Conservation (phyloP, 2,888 invertebrate species). For the Zygothrica quintamaculata region DNA sequence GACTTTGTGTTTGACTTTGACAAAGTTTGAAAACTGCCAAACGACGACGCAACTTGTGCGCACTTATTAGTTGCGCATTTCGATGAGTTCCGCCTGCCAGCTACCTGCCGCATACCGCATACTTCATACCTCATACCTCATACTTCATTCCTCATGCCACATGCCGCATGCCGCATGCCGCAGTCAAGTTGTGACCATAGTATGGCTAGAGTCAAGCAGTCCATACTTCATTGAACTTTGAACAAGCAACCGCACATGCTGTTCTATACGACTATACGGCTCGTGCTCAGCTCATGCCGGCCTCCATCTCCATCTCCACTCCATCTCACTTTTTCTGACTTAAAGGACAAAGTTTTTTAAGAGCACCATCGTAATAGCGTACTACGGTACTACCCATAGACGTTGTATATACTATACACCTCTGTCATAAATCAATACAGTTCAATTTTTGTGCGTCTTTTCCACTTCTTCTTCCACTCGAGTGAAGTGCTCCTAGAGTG, state of each 20-base stretch:
- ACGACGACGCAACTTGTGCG: slow-evolving; percentile 36
- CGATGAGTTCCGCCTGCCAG: slow-evolving; percentile 6
- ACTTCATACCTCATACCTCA: too few relatives aligned
- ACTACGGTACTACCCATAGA: background rate
- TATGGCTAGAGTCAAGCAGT: slow-evolving; percentile 38
- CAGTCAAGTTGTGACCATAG: slow-evolving; percentile 46
- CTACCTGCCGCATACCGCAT: background rate
- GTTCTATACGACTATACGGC: slow-evolving; percentile 2
- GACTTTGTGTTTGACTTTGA: slow-evolving; percentile 74
- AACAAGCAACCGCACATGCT: slow-evolving; percentile 40
- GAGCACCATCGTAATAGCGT: slow-evolving; percentile 6
- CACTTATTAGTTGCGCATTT: slow-evolving; percentile 64
- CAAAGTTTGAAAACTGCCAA: slow-evolving; percentile 53
- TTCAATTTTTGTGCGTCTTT: slow-evolving; percentile 64
- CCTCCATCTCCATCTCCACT: slow-evolving; percentile 4
- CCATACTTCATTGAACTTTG: slow-evolving; percentile 72
- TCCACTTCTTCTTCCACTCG: slow-evolving; percentile 47
- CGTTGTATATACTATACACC: slow-evolving; percentile 34
- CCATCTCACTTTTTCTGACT: slow-evolving; percentile 2
- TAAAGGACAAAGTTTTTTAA: slow-evolving; percentile 61
- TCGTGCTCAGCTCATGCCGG: background rate
- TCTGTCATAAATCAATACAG: slow-evolving; percentile 75
- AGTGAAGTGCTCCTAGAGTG: slow-evolving; percentile 47
- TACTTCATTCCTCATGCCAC: background rate
- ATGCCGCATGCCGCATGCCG: slow-evolving; percentile 4